Conservation (phyloP, 2,113 vertebrate species). For the Hippotragus niger region DNA sequence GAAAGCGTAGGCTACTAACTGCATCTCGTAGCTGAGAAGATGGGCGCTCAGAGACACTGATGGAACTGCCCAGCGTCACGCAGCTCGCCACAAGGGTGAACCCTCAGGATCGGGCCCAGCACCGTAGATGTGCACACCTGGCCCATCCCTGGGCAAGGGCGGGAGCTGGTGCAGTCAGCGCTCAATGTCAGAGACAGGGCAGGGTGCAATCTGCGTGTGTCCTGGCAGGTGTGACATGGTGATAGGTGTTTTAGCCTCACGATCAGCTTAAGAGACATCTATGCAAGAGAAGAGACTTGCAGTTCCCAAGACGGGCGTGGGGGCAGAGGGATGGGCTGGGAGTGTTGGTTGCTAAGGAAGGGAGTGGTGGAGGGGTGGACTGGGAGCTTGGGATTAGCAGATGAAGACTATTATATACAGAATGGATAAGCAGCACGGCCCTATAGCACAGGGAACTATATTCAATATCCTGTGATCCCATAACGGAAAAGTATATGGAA, state of each 20-base stretch:
- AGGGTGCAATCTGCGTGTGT: fast-evolving
- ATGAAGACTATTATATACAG: not conserved
- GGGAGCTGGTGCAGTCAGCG: fast-evolving
- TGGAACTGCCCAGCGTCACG: fast-evolving
- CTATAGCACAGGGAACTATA: not conserved
- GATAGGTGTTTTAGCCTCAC: not conserved
- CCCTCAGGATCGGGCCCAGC: fast-evolving
- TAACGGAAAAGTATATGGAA: fast-evolving
- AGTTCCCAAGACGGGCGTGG: not conserved
- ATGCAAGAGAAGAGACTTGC: not conserved
- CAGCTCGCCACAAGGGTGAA: fast-evolving
- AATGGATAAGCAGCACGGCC: not conserved
- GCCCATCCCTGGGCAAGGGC: fast-evolving
- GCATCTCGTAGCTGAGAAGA: not conserved
- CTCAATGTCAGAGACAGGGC: fast-evolving
- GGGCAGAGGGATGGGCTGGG: not conserved
- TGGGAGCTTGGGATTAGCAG: not conserved
- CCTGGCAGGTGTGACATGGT: fast-evolving
- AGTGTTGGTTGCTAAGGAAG: not conserved
- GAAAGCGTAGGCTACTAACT: fast-evolving
- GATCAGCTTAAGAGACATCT: not conserved
- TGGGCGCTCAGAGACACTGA: not conserved
- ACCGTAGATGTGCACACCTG: fast-evolving
- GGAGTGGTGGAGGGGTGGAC: not conserved
- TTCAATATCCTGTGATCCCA: no score